Evolutionary conservation across 2,797 vertebrate genomes (phyloP).

Genomic region (Yasuhikotakia modesta): DNA sequence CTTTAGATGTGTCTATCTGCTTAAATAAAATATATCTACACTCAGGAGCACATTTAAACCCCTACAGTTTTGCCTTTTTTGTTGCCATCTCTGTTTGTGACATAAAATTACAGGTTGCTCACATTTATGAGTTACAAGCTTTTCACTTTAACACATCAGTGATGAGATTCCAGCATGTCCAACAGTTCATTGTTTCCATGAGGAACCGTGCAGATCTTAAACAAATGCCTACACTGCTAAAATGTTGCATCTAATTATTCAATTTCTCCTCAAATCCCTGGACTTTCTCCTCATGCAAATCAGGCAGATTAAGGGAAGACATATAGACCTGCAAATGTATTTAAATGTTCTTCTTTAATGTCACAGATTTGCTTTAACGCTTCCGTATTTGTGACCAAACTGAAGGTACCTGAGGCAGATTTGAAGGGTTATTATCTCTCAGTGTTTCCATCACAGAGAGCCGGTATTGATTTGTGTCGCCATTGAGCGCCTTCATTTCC

Average conservation of each 20-base stretch:
- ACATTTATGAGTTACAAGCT: background rate
- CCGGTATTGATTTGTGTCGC: conserved; percentile 55
- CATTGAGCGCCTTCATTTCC: conserved; percentile 49
- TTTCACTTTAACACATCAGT: background rate
- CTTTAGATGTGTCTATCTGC: too few relatives aligned
- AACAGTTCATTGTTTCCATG: background rate
- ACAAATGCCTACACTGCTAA: conserved; percentile 16
- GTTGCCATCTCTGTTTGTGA: too few relatives aligned
- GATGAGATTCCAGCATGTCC: background rate
- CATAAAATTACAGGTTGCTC: too few relatives aligned
- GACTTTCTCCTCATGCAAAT: conserved; percentile 60
- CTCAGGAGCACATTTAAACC: background rate
- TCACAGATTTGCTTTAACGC: conserved; percentile 59
- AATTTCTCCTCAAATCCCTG: conserved; percentile 52
- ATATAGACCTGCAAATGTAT: conserved; percentile 54
- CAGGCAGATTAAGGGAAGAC: conserved; percentile 51
- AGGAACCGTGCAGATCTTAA: conserved; percentile 15
- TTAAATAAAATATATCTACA: background rate
- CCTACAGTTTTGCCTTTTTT: background rate
- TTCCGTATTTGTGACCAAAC: conserved; percentile 56
- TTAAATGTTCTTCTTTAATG: conserved; percentile 52
- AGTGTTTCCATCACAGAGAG: conserved; percentile 45
- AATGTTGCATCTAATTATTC: conserved; percentile 42
- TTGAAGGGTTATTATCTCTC: conserved; percentile 58
- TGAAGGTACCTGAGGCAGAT: conserved; percentile 51